Percentiles rank a stretch among this genome's conserved stretches.
Evolutionary conservation across 2,113 vertebrate genomes (phyloP).

Genomic region (Myrmecophaga tridactyla): DNA sequence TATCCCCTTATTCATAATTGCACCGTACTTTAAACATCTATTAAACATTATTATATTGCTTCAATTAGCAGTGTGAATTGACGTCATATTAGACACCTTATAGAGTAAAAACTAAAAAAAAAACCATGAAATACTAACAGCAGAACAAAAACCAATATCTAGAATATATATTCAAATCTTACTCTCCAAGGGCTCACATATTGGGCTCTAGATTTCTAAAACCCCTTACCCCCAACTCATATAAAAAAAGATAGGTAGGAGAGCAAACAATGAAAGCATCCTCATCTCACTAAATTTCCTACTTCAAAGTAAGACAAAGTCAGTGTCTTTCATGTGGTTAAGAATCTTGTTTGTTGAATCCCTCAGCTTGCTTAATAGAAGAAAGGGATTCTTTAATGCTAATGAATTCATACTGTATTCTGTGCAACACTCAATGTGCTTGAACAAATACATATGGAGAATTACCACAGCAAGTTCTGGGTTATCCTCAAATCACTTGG

Average conservation of each 20-base stretch:
- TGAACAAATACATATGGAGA: neutral
- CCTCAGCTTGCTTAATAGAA: neutral
- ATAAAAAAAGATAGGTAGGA: neutral
- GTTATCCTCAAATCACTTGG: neutral
- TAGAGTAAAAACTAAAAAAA: conserved; percentile 5
- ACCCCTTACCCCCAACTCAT: no score
- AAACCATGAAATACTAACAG: neutral
- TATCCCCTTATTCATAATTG: conserved; percentile 54
- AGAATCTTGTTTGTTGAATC: neutral
- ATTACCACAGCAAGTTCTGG: neutral
- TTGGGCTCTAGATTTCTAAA: neutral
- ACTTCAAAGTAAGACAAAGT: neutral
- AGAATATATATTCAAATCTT: neutral
- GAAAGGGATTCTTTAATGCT: neutral
- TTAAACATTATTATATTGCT: conserved; percentile 39
- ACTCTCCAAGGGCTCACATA: neutral
- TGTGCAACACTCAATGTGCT: neutral
- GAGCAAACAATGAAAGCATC: neutral
- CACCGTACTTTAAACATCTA: conserved; percentile 78
- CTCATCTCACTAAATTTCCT: neutral
- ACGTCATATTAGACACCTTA: neutral
- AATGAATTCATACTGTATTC: neutral
- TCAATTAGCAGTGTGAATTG: conserved; percentile 6
- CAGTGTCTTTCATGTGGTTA: neutral
- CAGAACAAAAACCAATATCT: neutral